phyloP scores from a whole-genome alignment of 2,888 invertebrate species.

The Gasteruption jaculator region DNA sequence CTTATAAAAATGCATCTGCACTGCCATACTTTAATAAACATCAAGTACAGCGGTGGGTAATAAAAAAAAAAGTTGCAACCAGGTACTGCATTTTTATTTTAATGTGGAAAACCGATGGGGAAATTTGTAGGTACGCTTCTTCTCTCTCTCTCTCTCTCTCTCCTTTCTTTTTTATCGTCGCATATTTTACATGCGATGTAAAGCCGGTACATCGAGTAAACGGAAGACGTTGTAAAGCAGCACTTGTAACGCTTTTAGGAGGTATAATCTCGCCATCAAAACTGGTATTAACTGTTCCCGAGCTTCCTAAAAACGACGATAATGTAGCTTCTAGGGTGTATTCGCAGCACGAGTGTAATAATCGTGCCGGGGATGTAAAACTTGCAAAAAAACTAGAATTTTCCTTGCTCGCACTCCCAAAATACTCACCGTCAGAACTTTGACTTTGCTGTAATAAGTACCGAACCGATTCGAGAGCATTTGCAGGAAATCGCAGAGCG shows the following conservation, averaged over 20 bases:
- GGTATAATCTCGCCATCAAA: conserved; percentile 66
- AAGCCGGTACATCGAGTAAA: conserved; percentile 65
- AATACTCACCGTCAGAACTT: conserved; percentile 69
- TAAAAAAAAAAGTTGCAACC: too few species aligned
- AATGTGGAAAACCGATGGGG: too few species aligned
- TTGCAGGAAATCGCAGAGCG: conserved; percentile 62
- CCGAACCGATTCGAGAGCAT: conserved; percentile 65
- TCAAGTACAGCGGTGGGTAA: too few species aligned
- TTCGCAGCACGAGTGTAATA: too few species aligned
- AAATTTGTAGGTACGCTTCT: too few species aligned
- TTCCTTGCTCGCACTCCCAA: too few species aligned
- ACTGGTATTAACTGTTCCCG: conserved; percentile 64
- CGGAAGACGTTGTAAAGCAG: conserved; percentile 62
- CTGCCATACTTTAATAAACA: too few species aligned
- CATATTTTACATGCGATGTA: conserved; percentile 62
- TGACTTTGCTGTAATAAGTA: conserved; percentile 67
- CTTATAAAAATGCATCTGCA: too few species aligned
- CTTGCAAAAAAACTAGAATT: too few species aligned
- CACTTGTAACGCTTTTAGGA: conserved; percentile 62
- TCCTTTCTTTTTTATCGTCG: conserved; percentile 22
- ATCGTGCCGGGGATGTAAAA: too few species aligned
- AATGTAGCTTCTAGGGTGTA: conserved; percentile 1
- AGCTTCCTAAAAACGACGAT: conserved; percentile 58
- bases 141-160: too few species aligned
- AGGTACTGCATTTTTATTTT: too few species aligned